Percentiles rank a stretch among this genome's conserved stretches.
These are phyloP conservation scores for Lycocerus yunnanus DNA, from an alignment of 2,888 invertebrate genomes.

Conservation along the genomic window DNA sequence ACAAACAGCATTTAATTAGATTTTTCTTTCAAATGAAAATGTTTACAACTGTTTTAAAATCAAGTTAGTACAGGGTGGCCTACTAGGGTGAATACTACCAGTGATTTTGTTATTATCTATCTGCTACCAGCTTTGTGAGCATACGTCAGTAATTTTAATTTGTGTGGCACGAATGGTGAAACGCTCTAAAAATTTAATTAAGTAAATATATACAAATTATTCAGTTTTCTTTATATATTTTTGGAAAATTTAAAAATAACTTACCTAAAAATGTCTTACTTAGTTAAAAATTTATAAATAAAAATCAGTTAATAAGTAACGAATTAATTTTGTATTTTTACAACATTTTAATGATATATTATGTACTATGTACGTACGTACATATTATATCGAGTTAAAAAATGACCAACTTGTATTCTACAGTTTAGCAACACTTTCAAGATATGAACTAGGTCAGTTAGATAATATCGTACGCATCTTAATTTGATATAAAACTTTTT, in stretches of 20 bases:
- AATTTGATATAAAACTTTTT: conserved; percentile 1
- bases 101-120: not conserved
- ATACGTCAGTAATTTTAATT: not conserved
- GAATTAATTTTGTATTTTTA: not conserved
- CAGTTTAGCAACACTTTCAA: conserved; percentile 2
- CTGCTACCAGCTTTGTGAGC: not conserved
- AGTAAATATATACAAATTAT: not conserved
- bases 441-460: not conserved
- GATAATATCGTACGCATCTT: conserved; percentile 2
- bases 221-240: not conserved
- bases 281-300: not conserved
- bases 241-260: not conserved
- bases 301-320: not conserved
- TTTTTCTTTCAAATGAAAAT: not conserved
- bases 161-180: not conserved
- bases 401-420: not conserved
- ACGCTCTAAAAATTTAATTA: not conserved
- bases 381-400: not conserved
- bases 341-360: not conserved
- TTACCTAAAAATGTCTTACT: too few relatives aligned
- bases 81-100: not conserved
- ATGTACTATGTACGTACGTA: too few relatives aligned
- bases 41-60: not conserved
- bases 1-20: not conserved
- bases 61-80: not conserved